Conservation (phyloP, 2,113 vertebrate species). For the Oreochromis aureus region DNA sequence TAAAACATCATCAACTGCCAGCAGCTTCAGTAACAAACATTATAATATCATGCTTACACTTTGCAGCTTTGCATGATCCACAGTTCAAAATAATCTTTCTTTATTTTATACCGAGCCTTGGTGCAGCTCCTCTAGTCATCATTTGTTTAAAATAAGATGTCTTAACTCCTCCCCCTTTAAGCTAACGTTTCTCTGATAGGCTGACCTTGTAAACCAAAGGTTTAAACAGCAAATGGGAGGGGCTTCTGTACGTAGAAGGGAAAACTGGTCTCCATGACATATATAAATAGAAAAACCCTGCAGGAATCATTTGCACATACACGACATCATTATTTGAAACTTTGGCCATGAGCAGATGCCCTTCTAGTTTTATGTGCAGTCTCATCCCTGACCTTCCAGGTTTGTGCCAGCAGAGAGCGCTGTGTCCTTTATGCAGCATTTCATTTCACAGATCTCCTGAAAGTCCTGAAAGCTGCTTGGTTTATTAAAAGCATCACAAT, state of each 20-base stretch:
- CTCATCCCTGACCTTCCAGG: background rate
- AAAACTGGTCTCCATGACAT: background rate
- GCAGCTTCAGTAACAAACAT: background rate
- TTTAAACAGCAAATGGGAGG: background rate
- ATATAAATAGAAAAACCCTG: background rate
- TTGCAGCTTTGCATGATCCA: background rate
- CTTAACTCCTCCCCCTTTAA: background rate
- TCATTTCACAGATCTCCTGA: background rate
- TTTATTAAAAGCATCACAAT: background rate
- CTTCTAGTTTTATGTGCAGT: background rate
- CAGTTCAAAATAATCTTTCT: background rate
- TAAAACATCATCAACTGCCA: background rate
- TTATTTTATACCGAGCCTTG: background rate
- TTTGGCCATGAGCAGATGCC: background rate
- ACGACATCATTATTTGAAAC: background rate
- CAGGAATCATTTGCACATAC: background rate
- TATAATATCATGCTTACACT: background rate
- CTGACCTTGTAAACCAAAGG: background rate
- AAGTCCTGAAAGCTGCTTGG: background rate
- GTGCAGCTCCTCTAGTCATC: background rate
- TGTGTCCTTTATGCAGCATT: background rate
- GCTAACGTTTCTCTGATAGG: background rate
- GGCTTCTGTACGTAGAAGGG: background rate
- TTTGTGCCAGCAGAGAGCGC: slow-evolving; percentile 4
- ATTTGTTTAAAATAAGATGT: background rate